Base-by-base conservation (phyloP, 1,140 invertebrate genomes). In the Oryctes rhinoceros region DNA sequence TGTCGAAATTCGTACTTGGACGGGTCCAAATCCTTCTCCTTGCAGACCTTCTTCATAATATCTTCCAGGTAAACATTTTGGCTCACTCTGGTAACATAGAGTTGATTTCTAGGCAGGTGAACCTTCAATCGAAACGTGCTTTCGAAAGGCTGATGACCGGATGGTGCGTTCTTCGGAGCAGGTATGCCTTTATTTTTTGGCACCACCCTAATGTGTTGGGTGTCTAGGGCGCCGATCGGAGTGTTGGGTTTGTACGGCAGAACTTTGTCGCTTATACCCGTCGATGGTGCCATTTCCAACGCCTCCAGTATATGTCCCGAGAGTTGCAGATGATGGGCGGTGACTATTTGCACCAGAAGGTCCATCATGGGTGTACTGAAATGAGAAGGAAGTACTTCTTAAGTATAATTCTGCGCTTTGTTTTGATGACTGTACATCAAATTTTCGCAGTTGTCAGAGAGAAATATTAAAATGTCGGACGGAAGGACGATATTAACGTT, bases 311-410 rank as follows among this genome's bases (percentile, higher is more conserved):
- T 90, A 86, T 95, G 92, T 83, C 90, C 92, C 59, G 92, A 92
- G 10, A 94, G 93, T 82, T 91, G 91, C 78, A 96, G 89, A 87
- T 94, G 93, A 87, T 94, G 91, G 44, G 91, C 90, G 49, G 92
- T 94, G 62, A 94, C 91, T 76, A 95, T 91, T 85, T 95, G 94
- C 78, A 96, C 92, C 80, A 95, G 89, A 37, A 96, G 90, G 86
- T 96, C 95, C 92, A 95, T 94, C 93, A 96, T 95, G 44, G 94
- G 94, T 10, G 93, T 94, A 85, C 94, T 95, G 89, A 80, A 90
- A 84, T 37, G n/a, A 18, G 80, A 62, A 80, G 44, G 24, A 79
- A 44, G 18, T 76, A 48, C 9, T 76, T 9, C 0, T 24, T 44
- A 30, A 30, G n/a, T n/a, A n/a, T 76, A 39, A 39, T 39, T 44